A percentile compares a stretch with the other conserved stretches of the same genome.
Conservation (phyloP, 2,888 invertebrate genomes). For the Acrobasis repandana region DNA sequence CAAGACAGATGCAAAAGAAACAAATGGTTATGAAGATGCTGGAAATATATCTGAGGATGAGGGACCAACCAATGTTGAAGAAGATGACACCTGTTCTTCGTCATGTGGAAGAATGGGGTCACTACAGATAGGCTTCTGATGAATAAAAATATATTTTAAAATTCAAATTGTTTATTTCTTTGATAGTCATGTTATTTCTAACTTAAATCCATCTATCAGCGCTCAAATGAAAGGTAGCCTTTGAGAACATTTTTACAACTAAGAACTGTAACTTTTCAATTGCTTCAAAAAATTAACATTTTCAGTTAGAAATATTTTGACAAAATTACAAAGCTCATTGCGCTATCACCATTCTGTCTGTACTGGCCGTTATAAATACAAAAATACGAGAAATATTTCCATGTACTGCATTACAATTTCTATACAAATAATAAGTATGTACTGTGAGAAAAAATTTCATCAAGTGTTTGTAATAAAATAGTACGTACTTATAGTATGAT, state of each 20-base stretch:
- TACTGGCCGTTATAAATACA: not conserved
- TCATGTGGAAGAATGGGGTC: slow-evolving; percentile 61
- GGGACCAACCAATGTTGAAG: slow-evolving; percentile 37
- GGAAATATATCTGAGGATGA: slow-evolving; percentile 44
- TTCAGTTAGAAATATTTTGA: not conserved
- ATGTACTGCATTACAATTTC: too few relatives aligned
- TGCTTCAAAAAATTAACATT: not conserved
- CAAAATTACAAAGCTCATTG: not conserved
- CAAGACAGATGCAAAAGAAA: slow-evolving; percentile 22
- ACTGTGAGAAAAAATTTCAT: too few relatives aligned
- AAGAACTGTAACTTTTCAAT: not conserved
- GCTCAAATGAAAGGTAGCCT: not conserved
- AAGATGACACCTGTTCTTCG: slow-evolving; percentile 62
- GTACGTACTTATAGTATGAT: too few relatives aligned
- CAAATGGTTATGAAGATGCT: slow-evolving; percentile 28
- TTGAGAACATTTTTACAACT: not conserved
- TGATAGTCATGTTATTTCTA: slow-evolving; percentile 15
- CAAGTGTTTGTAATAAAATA: too few relatives aligned
- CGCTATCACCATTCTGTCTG: not conserved
- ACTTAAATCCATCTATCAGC: slow-evolving; percentile 2
- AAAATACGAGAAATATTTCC: too few relatives aligned
- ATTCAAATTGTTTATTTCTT: slow-evolving; percentile 4
- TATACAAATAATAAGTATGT: too few relatives aligned
- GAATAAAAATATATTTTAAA: slow-evolving; percentile 1
- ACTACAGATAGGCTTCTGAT: slow-evolving; percentile 59